These are phyloP conservation scores for Pelecanoides urinatrix DNA, from an alignment of 2,113 vertebrate species.

Conservation along the genomic window DNA sequence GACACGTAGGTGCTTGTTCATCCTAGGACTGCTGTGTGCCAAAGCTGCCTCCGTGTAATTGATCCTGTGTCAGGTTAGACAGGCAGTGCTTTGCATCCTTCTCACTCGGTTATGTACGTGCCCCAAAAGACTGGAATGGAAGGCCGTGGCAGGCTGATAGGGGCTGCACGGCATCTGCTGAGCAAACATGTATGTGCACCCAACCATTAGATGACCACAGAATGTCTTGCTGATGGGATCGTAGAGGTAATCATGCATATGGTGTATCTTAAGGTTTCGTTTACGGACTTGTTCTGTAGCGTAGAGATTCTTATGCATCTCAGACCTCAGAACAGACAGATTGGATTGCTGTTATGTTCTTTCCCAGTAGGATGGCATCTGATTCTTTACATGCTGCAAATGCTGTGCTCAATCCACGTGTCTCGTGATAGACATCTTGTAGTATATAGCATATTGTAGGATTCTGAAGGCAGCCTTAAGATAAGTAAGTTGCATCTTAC, in stretches of 20 bases:
- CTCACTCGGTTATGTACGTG: accelerated
- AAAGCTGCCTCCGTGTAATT: accelerated
- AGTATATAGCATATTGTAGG: accelerated
- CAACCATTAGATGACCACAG: neutral
- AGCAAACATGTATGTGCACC: accelerated
- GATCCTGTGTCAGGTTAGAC: neutral
- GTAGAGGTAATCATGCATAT: accelerated
- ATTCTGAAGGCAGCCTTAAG: neutral
- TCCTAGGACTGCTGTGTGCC: neutral
- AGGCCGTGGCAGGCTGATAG: accelerated
- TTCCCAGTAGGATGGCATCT: neutral
- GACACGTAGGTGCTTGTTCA: neutral
- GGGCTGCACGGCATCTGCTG: neutral
- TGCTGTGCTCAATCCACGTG: accelerated
- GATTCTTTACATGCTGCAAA: neutral
- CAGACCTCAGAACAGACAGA: neutral
- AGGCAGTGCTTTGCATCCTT: neutral
- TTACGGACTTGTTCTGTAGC: neutral
- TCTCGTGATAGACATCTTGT: accelerated
- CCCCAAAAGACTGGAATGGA: neutral
- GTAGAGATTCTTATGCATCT: accelerated
- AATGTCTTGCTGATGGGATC: neutral
- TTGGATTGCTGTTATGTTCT: neutral
- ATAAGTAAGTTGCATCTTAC: neutral
- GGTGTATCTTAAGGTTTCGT: neutral